Evolutionary conservation across 2,797 vertebrate species (phyloP).

Genomic region (Cyclura pinguis): DNA sequence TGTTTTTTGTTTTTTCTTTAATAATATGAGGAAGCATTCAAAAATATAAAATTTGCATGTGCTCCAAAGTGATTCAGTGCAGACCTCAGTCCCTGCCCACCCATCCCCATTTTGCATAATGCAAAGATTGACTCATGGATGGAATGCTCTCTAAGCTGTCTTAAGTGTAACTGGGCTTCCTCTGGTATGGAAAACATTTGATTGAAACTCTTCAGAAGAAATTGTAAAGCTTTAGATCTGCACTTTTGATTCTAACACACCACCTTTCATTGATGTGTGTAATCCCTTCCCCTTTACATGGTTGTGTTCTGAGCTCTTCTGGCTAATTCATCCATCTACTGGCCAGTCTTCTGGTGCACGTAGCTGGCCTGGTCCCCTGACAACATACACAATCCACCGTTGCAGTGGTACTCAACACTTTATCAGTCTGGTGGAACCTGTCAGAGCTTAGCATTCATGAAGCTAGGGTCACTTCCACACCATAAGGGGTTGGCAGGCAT

Average conservation of each 20-base stretch:
- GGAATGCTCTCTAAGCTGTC: neutral
- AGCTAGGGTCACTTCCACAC: too few species aligned
- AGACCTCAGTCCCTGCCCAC: too few species aligned
- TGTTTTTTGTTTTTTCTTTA: too few species aligned
- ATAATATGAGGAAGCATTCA: neutral
- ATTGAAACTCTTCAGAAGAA: neutral
- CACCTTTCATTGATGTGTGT: too few species aligned
- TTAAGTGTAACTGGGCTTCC: too few species aligned
- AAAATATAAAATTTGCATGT: neutral
- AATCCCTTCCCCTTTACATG: too few species aligned
- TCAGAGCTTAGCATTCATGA: neutral
- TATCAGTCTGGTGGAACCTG: neutral
- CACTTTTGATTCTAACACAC: neutral
- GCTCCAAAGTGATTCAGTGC: neutral
- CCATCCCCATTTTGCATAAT: neutral
- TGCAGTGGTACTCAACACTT: neutral
- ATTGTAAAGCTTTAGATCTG: neutral
- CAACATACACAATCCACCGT: neutral
- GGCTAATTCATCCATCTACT: too few species aligned
- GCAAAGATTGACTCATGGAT: neutral
- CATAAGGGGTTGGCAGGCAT: neutral
- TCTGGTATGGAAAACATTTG: neutral
- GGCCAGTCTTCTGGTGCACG: neutral
- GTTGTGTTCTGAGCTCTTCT: too few species aligned
- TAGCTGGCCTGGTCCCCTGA: neutral